phyloP scores from a whole-genome alignment of 2,113 vertebrate species.

The Argyrosomus japonicus region DNA sequence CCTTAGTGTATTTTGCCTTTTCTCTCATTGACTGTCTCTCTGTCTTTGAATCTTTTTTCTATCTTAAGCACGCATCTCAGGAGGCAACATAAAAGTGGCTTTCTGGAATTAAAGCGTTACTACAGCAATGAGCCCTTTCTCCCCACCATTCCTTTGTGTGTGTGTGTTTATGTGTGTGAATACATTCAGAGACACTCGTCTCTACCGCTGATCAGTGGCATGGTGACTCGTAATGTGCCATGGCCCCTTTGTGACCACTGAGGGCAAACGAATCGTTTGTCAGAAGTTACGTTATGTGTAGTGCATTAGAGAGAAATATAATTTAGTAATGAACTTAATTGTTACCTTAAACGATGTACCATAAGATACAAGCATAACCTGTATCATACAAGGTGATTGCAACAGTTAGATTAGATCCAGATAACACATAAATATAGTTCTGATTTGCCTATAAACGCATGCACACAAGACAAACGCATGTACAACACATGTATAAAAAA shows the following conservation, averaged over 20 bases:
- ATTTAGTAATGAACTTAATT: neutral
- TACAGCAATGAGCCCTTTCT: conserved; percentile 24
- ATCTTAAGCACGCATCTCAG: conserved; percentile 13
- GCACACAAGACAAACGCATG: neutral
- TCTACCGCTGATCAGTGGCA: conserved; percentile 12
- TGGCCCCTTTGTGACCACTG: neutral
- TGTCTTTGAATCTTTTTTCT: conserved; percentile 30
- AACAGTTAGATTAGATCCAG: conserved; percentile 6
- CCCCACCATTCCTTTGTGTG: neutral
- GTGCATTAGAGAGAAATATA: neutral
- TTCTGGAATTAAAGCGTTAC: conserved; percentile 28
- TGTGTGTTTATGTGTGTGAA: conserved; percentile 5
- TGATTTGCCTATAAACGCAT: neutral
- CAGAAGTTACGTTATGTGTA: neutral
- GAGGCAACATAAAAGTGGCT: conserved; percentile 52
- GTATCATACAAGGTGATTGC: conserved; percentile 11
- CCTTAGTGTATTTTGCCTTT: conserved; percentile 5
- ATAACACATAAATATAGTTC: conserved; percentile 31
- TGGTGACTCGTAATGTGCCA: neutral
- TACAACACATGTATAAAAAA: conserved; percentile 15
- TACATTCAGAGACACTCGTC: neutral
- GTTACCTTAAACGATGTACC: neutral
- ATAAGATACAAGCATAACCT: neutral
- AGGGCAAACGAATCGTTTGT: neutral
- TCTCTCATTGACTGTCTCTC: conserved; percentile 22